Evolutionary conservation across 2,797 vertebrate species (phyloP).

Genomic region (Mastacembelus armatus): DNA sequence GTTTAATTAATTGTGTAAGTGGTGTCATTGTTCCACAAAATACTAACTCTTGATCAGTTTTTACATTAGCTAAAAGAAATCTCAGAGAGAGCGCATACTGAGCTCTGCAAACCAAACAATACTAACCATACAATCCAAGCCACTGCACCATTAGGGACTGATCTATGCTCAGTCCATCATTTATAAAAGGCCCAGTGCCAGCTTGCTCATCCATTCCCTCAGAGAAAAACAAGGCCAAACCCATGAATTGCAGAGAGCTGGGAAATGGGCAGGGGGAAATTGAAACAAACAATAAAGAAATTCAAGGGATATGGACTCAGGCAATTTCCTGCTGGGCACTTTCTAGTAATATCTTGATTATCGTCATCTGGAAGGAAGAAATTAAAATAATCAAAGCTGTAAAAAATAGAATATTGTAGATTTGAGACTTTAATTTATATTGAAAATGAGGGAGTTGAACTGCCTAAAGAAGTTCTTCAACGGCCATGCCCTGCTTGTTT

Average conservation of each 20-base stretch:
- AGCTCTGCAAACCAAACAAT: constrained; percentile 32
- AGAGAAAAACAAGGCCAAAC: constrained; percentile 40
- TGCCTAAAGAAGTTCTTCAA: not conserved
- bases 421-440: not conserved
- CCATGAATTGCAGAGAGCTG: constrained; percentile 28
- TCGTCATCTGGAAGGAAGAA: not conserved
- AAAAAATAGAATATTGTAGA: not conserved
- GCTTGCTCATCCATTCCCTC: constrained; percentile 40
- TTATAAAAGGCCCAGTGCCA: constrained; percentile 37
- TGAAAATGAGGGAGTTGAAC: not conserved
- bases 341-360: constrained; percentile 26
- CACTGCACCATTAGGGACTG: constrained; percentile 14
- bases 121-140: not conserved
- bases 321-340: constrained; percentile 22
- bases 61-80: constrained; percentile 8
- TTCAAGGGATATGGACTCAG: constrained; percentile 12
- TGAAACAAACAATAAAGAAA: constrained; percentile 35
- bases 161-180: constrained; percentile 25
- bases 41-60: not conserved
- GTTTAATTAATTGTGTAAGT: not conserved
- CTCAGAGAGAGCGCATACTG: not conserved
- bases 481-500: too few relatives aligned
- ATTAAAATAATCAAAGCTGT: constrained; percentile 6
- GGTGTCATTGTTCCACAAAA: not conserved
- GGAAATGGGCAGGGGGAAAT: constrained; percentile 26